phyloP scores from a whole-genome alignment of 2,888 invertebrate genomes.

The Pristionchus fissidentatus region DNA sequence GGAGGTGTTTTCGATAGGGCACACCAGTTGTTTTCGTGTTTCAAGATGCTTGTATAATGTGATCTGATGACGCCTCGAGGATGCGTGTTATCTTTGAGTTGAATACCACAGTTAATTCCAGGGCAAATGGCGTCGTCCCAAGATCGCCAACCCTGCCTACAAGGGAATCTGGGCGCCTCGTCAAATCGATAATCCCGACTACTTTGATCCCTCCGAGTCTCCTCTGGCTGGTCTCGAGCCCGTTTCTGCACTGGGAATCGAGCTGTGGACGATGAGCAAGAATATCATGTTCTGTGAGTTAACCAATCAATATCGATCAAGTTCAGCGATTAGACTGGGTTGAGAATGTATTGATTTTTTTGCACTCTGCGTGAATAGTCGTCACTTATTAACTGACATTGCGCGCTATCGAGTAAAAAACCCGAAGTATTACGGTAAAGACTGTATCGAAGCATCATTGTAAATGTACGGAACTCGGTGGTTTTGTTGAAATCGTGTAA shows the following conservation, averaged over 20 bases:
- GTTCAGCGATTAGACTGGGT: too few relatives aligned
- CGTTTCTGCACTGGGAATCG: conserved; percentile 87
- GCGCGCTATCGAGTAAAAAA: too few relatives aligned
- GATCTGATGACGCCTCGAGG: too few relatives aligned
- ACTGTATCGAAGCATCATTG: too few relatives aligned
- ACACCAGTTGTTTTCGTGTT: neutral
- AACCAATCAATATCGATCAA: neutral
- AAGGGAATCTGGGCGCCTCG: conserved; percentile 80
- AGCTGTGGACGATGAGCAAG: conserved; percentile 98
- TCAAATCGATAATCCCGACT: conserved; percentile 91
- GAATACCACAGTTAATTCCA: too few relatives aligned
- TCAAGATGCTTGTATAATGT: neutral
- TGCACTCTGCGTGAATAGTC: neutral
- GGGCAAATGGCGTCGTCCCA: conserved; percentile 91
- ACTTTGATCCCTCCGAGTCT: conserved; percentile 89
- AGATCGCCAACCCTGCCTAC: conserved; percentile 79
- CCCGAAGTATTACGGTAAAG: too few relatives aligned
- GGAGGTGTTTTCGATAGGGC: neutral
- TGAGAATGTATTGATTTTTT: neutral
- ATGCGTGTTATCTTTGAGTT: too few relatives aligned
- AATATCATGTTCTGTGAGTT: conserved; percentile 88
- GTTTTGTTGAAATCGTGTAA: neutral
- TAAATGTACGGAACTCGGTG: neutral
- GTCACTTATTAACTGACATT: too few relatives aligned
- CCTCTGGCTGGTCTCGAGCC: conserved; percentile 59